These are phyloP conservation scores for Entomyzon cyanotis DNA, from an alignment of 2,113 vertebrate genomes.

Conservation along the genomic window DNA sequence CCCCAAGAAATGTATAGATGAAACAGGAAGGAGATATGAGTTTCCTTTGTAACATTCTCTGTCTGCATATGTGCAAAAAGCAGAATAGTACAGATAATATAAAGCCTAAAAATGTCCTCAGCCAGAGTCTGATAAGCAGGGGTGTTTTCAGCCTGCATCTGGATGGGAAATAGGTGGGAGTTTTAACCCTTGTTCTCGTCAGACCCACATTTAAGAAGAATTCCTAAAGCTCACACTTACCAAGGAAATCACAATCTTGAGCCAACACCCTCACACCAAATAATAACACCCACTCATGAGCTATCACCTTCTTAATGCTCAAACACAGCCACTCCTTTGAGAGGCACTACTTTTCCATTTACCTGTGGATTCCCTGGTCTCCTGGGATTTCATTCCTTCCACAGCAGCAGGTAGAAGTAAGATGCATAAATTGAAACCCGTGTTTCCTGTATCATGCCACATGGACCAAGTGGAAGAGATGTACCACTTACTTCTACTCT, in stretches of 20 bases:
- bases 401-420: background rate
- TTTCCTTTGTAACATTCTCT: background rate
- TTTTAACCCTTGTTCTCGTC: background rate
- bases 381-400: background rate
- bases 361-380: background rate
- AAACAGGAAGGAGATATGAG: background rate
- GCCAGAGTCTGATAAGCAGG: accelerated
- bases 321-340: background rate
- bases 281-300: background rate
- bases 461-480: background rate
- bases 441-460: background rate
- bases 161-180: background rate
- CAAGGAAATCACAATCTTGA: background rate
- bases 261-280: background rate
- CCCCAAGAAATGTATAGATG: background rate
- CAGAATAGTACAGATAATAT: background rate
- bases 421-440: accelerated
- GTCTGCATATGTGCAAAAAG: background rate
- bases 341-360: background rate
- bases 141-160: background rate
- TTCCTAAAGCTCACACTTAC: background rate
- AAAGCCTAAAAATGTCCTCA: background rate
- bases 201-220: background rate
- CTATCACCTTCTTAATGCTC: background rate
- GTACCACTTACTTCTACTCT: background rate